Base-by-base conservation (phyloP, 2,888 invertebrate species). In the Lithophane ornitopus region DNA sequence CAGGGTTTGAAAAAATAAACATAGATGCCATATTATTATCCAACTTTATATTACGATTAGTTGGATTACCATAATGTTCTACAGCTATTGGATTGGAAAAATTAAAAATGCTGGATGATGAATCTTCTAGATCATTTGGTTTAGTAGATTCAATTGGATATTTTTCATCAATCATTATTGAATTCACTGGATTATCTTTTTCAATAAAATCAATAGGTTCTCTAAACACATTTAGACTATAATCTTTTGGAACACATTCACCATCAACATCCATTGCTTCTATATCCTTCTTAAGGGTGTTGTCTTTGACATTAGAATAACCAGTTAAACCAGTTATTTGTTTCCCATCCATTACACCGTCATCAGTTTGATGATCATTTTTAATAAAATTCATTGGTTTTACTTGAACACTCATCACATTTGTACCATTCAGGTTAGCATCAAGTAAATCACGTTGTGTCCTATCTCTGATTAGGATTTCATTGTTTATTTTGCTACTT, bases 11-110 rank as follows among this genome's bases (percentile, higher is more conserved):
- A 59, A 71, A 74, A 49, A 52, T 49, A 14, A 70, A 70, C 1
- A 3, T 3, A 0, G n/a, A 6, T 44, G 0, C n/a, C 3, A 7
- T 56, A 39, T 34, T 4, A 39, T 11, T 8, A 28, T 66, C 22
- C 7, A 44, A 22, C 22, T 34, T 54, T 6, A 19, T 39, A 28
- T 34, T 19, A 39, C 22, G 9, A 44, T 26, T n/a, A 39, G 14
- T 39, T 62, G 39, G 8, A 0, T 39, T n/a, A n/a, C n/a, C 9
- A 54, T 52, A 2, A 19, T 14, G 3, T 41, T 59, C 73, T 28
- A 66, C 6, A 54, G 28, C 1, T 28, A 72, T 41, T 22, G 83
- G 82, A 34, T 70, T 44, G 19, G 72, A 76, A 28, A 82, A 82
- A 49, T 3, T 0, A 59, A 67, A 77, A 0, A 41, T 28, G 8